Conservation (phyloP, 2,113 vertebrate species). For the Turdus rufiventris region DNA sequence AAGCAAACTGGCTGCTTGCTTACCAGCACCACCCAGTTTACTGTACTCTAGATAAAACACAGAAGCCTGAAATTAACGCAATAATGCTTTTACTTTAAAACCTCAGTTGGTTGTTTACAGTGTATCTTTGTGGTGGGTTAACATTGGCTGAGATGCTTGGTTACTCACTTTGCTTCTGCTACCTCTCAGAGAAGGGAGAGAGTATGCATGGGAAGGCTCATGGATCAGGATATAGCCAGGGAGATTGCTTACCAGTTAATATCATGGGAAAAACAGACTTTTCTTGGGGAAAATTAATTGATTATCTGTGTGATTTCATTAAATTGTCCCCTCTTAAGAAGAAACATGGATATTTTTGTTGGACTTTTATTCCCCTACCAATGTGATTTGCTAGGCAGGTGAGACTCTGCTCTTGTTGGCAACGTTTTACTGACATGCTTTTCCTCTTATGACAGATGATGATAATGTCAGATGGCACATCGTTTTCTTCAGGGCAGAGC, state of each 20-base stretch:
- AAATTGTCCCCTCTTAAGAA: neutral
- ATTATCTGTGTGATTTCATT: neutral
- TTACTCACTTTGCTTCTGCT: neutral
- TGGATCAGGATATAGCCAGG: neutral
- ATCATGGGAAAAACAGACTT: neutral
- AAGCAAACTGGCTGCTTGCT: neutral
- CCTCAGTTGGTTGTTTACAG: neutral
- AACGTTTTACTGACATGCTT: neutral
- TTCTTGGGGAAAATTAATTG: neutral
- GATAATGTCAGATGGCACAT: slow-evolving; percentile 87
- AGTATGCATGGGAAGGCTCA: neutral
- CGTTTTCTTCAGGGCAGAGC: slow-evolving; percentile 82
- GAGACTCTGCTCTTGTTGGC: neutral
- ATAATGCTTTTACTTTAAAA: neutral
- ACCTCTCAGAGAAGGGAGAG: neutral
- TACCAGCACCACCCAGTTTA: neutral
- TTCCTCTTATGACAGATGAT: slow-evolving; percentile 74
- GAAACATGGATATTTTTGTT: neutral
- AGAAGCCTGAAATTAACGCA: neutral
- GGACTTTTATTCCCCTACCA: neutral
- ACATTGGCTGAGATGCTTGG: neutral
- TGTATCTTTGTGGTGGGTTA: neutral
- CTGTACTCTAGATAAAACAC: neutral
- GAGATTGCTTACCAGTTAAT: neutral
- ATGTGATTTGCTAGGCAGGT: neutral